These are phyloP conservation scores for Egretta garzetta DNA, from an alignment of 2,113 vertebrate genomes.

Conservation along the genomic window DNA sequence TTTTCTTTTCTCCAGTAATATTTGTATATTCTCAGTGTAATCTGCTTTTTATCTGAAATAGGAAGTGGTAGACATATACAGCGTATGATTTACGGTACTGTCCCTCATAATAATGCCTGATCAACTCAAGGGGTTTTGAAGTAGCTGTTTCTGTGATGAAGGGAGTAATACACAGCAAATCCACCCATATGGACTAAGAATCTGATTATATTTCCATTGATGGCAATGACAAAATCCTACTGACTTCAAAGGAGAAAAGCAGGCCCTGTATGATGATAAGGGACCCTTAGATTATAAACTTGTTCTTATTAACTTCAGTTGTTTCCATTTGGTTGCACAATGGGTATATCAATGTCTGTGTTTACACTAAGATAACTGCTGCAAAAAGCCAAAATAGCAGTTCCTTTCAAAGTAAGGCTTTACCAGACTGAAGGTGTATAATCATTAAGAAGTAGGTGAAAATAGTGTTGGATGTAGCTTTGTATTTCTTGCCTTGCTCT, in stretches of 20 bases:
- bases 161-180: not conserved
- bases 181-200: not conserved
- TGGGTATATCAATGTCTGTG: slow-evolving; percentile 25
- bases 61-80: not conserved
- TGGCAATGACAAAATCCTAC: not conserved
- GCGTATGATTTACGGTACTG: not conserved
- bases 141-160: slow-evolving; percentile 10
- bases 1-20: not conserved
- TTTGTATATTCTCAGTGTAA: not conserved
- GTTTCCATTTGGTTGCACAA: slow-evolving; percentile 45
- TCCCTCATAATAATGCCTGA: not conserved
- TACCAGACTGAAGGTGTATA: not conserved
- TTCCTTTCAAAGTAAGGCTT: slow-evolving; percentile 30
- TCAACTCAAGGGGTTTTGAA: not conserved
- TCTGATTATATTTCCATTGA: not conserved
- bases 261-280: not conserved
- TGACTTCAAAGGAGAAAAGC: slow-evolving; percentile 61
- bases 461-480: not conserved
- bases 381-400: slow-evolving; percentile 12
- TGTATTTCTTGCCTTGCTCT: slow-evolving; percentile 1
- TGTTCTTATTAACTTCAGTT: slow-evolving; percentile 54
- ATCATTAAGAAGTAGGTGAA: slow-evolving; percentile 15
- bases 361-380: slow-evolving; percentile 44
- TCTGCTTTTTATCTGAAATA: slow-evolving; percentile 5
- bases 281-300: slow-evolving; percentile 46